Base-by-base conservation (phyloP, 30 jellyfish, hydroid and myxozoan genomes). In the Phacellophora camtschatica region DNA sequence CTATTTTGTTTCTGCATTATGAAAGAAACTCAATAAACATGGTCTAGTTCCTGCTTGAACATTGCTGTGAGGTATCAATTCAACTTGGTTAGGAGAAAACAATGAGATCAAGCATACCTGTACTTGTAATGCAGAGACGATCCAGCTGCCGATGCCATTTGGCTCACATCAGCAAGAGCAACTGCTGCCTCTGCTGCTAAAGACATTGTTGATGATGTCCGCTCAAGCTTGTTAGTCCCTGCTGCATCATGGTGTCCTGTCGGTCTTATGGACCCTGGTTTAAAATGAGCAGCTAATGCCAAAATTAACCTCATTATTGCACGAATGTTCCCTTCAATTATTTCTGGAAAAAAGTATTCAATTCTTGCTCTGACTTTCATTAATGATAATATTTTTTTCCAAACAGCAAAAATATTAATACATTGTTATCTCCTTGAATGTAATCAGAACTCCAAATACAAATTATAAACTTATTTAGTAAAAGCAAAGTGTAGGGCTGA, bases 201-300 rank as follows among this genome's bases (percentile, higher is more conserved):
- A 0, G 98, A 90, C 74, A 77, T 87, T 4, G 89, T 69, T 19
- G 98, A 90, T 9, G 95, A 74, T 29, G 92, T 90, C n/a, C 95
- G 67, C 37, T 83, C 89, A 0, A 83, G 86, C 73, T 42, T 83
- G 10, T 70, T 77, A 6, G 1, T 35, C 4, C 82, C 42, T 22
- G 34, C 63, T 5, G 54, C 87, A 56, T 22, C 56, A 62, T 39
- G 36, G 24, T 23, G 69, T 6, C 45, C 42, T 16, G 90, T 30
- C 23, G 57, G 80, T 18, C 88, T 88, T 19, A 83, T 82, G 10
- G 89, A 74, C 8, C 81, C 95, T 1, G 98, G 98, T 59, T 92
- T 92, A 89, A 92, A 92, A 42, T 92, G 96, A n/a, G 96, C 97
- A 4, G 98, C 98, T 64, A 92, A 82, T 16, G 98, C 94, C 36